Evolutionary conservation across 2,888 invertebrate genomes (phyloP).

Genomic region (Coronaproctus castanopsis): DNA sequence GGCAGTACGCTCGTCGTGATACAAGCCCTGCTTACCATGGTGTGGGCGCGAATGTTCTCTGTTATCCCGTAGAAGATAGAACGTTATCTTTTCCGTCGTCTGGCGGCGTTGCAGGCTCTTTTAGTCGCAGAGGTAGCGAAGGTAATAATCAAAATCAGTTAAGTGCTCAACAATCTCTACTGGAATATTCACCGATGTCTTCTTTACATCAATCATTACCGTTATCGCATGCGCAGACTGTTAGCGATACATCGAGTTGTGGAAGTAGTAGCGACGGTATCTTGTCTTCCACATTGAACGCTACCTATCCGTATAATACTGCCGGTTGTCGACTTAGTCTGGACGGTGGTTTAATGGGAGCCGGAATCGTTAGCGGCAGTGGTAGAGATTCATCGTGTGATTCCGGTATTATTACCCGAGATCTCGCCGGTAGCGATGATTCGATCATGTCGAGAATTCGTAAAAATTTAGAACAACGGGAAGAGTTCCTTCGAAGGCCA

Average conservation of each 20-base stretch:
- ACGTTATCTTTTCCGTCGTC: not conserved
- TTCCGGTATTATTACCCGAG: slow-evolving; percentile 45
- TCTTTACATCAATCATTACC: not conserved
- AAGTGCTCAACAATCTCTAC: no score
- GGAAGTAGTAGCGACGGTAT: slow-evolving; percentile 6
- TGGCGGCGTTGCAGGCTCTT: not conserved
- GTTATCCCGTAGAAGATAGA: not conserved
- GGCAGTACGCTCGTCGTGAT: slow-evolving; percentile 8
- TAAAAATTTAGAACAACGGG: slow-evolving; percentile 72
- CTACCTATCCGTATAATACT: slow-evolving; percentile 2
- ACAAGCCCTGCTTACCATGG: slow-evolving; percentile 12
- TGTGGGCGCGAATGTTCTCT: not conserved
- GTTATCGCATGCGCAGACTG: slow-evolving; percentile 24
- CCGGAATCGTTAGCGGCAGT: slow-evolving; percentile 33
- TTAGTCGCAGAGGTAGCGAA: slow-evolving; percentile 7
- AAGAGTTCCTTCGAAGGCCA: slow-evolving; percentile 63
- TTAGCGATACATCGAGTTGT: slow-evolving; percentile 12
- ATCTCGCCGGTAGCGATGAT: slow-evolving; percentile 31
- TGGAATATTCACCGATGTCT: not conserved
- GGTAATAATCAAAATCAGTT: slow-evolving; percentile 2
- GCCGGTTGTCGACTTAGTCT: slow-evolving; percentile 4
- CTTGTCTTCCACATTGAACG: no score
- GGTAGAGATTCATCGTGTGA: slow-evolving; percentile 43
- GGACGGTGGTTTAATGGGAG: slow-evolving; percentile 30
- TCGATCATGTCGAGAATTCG: slow-evolving; percentile 44